Conservation (phyloP, 2,797 vertebrate species). For the Antennarius maculatus region DNA sequence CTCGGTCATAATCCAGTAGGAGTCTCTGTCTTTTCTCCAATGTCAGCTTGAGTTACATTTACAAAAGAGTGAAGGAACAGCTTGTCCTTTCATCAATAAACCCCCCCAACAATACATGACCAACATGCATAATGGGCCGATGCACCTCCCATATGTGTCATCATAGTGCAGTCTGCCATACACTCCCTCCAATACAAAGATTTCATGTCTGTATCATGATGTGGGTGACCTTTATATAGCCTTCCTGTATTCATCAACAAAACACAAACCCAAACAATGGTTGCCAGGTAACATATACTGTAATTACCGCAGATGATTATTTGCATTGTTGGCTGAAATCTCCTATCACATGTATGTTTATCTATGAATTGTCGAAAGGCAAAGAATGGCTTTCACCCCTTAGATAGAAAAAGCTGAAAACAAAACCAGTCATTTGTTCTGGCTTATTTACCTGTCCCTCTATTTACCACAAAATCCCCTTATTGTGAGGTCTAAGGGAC, state of each 20-base stretch:
- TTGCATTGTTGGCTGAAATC: not conserved
- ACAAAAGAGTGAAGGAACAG: slow-evolving; percentile 24
- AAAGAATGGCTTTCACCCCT: too few species aligned
- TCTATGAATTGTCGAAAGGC: not conserved
- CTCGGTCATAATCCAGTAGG: slow-evolving; percentile 23
- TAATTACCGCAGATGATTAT: not conserved
- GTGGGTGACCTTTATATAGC: not conserved
- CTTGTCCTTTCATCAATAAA: slow-evolving; percentile 26
- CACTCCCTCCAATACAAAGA: not conserved
- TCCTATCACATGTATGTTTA: not conserved
- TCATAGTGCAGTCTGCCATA: not conserved
- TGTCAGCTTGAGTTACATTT: slow-evolving; percentile 46
- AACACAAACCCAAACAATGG: not conserved
- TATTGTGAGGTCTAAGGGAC: too few species aligned
- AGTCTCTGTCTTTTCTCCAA: slow-evolving; percentile 10
- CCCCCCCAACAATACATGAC: slow-evolving; percentile 39
- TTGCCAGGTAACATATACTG: too few species aligned
- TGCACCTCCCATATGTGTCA: slow-evolving; percentile 24
- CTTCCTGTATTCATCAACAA: too few species aligned
- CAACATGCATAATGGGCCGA: slow-evolving; percentile 20
- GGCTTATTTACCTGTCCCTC: too few species aligned
- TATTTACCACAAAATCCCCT: too few species aligned
- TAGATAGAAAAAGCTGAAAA: not conserved
- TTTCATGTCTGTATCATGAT: not conserved
- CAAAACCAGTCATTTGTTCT: not conserved